Conservation (phyloP, 2,888 invertebrate species). For the Acrobasis suavella region DNA sequence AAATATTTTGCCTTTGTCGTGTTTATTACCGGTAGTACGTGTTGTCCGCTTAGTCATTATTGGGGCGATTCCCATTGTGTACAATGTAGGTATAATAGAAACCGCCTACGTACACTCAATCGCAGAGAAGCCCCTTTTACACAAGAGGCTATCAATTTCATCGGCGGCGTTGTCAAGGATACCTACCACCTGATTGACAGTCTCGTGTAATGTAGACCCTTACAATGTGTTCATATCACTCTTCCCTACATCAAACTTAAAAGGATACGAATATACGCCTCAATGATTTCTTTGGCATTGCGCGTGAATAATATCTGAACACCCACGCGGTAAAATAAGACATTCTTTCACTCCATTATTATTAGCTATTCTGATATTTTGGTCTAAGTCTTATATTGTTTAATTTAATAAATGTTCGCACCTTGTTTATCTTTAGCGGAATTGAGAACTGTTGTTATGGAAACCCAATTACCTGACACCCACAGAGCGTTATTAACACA, state of each 20-base stretch:
- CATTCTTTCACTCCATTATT: conserved; percentile 37
- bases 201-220: conserved; percentile 53
- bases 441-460: conserved; percentile 4
- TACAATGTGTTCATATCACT: not conserved
- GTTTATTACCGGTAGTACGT: conserved; percentile 46
- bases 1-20: conserved; percentile 40
- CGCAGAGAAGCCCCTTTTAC: conserved; percentile 42
- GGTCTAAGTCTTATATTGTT: conserved; percentile 14
- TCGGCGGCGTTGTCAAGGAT: conserved; percentile 55
- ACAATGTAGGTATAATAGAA: conserved; percentile 20
- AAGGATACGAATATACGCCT: conserved; percentile 56
- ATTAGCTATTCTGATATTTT: conserved; percentile 14
- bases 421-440: not conserved
- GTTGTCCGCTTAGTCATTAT: conserved; percentile 56
- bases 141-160: conserved; percentile 64
- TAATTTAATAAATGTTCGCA: conserved; percentile 11
- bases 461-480: conserved; percentile 1
- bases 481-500: conserved; percentile 3
- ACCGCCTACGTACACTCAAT: conserved; percentile 34
- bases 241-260: conserved; percentile 47
- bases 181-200: conserved; percentile 65
- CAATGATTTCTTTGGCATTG: conserved; percentile 55
- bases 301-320: conserved; percentile 48
- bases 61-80: conserved; percentile 53
- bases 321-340: conserved; percentile 47